phyloP scores from a whole-genome alignment of 2,113 vertebrate species.

The Colistium nudipinnis region DNA sequence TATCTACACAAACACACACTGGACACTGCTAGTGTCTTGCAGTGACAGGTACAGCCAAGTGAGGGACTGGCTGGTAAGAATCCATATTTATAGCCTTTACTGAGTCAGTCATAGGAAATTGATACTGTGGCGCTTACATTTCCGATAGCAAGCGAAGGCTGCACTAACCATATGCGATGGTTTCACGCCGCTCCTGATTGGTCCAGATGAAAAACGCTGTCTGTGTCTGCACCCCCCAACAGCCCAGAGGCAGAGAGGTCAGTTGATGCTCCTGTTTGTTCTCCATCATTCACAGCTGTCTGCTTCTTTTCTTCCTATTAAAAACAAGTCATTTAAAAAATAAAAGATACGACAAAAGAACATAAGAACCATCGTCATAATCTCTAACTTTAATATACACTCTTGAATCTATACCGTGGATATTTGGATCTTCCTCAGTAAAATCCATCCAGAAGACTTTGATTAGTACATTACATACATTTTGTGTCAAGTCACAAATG shows the following conservation, averaged over 20 bases:
- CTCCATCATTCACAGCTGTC: slow-evolving; percentile 2
- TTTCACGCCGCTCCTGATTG: slow-evolving; percentile 56
- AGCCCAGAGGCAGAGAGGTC: not conserved
- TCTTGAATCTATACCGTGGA: too few species aligned
- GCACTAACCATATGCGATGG: slow-evolving; percentile 29
- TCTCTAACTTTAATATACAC: too few species aligned
- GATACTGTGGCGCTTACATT: not conserved
- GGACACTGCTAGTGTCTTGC: not conserved
- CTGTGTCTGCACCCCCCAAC: slow-evolving; percentile 1
- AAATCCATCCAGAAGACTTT: too few species aligned
- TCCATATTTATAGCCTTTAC: not conserved
- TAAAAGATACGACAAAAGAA: too few species aligned
- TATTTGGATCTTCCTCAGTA: too few species aligned
- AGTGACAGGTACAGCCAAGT: not conserved
- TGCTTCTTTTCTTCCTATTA: too few species aligned
- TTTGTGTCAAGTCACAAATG: too few species aligned
- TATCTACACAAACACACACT: too few species aligned
- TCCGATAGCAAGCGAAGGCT: slow-evolving; percentile 42
- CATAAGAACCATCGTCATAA: too few species aligned
- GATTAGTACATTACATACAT: too few species aligned
- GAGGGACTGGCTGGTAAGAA: not conserved
- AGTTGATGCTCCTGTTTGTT: not conserved
- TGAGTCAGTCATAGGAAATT: not conserved
- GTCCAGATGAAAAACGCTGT: slow-evolving; percentile 42
- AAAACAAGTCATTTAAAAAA: not conserved